A percentile compares a stretch with the other conserved stretches of the same genome.
Evolutionary conservation across 2,888 invertebrate species (phyloP).

Genomic region (Pristionchus entomophagus): DNA sequence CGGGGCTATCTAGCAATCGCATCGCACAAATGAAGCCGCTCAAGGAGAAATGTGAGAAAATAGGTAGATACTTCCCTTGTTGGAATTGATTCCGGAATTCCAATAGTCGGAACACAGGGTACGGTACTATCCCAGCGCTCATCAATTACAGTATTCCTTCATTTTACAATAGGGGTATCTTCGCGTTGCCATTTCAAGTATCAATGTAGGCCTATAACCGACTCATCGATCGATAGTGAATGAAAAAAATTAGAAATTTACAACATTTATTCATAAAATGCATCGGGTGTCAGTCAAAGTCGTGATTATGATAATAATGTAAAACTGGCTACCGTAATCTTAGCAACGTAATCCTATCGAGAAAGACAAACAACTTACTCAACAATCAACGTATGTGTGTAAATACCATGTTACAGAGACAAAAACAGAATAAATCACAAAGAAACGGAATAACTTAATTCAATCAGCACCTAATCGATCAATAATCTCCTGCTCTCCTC

Average conservation of each 20-base stretch:
- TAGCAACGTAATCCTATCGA: background rate
- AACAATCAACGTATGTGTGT: background rate
- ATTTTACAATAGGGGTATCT: too few relatives aligned
- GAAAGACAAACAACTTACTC: background rate
- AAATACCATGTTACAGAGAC: slow-evolving; percentile 9
- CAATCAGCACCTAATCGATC: background rate
- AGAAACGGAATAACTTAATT: background rate
- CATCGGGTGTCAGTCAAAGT: background rate
- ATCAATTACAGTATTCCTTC: too few relatives aligned
- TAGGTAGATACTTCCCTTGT: too few relatives aligned
- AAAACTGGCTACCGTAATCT: background rate
- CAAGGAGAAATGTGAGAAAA: background rate
- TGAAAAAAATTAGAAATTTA: too few relatives aligned
- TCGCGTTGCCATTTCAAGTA: too few relatives aligned
- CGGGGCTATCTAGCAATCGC: background rate
- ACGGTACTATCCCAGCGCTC: too few relatives aligned
- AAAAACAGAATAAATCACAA: background rate
- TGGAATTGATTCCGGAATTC: too few relatives aligned
- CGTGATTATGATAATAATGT: background rate
- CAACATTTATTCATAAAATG: background rate
- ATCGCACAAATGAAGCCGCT: background rate
- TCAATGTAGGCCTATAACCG: too few relatives aligned
- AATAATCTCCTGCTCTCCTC: background rate
- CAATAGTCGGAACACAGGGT: too few relatives aligned
- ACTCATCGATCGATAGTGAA: too few relatives aligned